Evolutionary conservation across 2,888 invertebrate species (phyloP).

Genomic region (Cephus spinipes): DNA sequence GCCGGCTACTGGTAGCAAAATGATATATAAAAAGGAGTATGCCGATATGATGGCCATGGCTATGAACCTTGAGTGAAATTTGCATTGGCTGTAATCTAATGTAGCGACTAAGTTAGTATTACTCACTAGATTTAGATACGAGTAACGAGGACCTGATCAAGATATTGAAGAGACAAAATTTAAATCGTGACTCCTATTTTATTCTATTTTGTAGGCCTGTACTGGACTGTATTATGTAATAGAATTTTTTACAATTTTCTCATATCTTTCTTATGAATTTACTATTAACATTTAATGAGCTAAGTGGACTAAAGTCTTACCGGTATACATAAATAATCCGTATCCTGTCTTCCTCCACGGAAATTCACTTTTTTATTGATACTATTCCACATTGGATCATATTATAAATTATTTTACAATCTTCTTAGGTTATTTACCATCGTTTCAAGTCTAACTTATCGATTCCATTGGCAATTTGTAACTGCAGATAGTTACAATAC

Average conservation of each 20-base stretch:
- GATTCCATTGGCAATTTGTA: not conserved
- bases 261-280: not conserved
- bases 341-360: constrained; percentile 17
- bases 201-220: not conserved
- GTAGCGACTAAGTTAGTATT: not conserved
- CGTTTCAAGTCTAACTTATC: not conserved
- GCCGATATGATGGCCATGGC: constrained; percentile 41
- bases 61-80: constrained; percentile 35
- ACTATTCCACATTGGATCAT: constrained; percentile 22
- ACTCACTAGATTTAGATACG: too few relatives aligned
- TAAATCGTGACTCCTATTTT: not conserved
- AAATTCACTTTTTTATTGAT: constrained; percentile 15
- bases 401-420: not conserved
- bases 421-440: not conserved
- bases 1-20: constrained; percentile 54
- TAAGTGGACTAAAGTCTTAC: constrained; percentile 21
- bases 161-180: not conserved
- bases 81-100: not conserved
- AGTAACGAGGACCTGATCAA: too few relatives aligned
- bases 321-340: constrained; percentile 27
- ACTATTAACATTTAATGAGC: not conserved
- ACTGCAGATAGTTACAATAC: not conserved
- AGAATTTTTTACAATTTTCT: not conserved
- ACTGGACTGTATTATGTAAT: not conserved
- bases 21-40: constrained; percentile 44